Base-by-base conservation (phyloP, 2,797 vertebrate genomes). In the Anableps anableps region DNA sequence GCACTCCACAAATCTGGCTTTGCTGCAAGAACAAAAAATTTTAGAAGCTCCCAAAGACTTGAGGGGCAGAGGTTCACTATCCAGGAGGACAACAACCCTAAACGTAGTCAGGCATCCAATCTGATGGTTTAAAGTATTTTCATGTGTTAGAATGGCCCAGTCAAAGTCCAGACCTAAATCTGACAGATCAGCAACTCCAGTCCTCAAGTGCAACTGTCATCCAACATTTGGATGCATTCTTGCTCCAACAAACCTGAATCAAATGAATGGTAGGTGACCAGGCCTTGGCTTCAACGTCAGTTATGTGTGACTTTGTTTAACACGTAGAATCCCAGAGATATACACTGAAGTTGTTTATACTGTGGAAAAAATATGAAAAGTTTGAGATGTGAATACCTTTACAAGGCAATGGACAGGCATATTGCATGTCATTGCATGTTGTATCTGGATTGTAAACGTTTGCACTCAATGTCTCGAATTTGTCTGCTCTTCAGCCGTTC, bases 401-500 rank as follows among this genome's bases (percentile, higher is more conserved):
- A 53, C 19, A 26, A 53, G 21, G 51, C 21, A 23, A 53, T 26
- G 51, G 21, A 23, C 51, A 17, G 19, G 48, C 19, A 50, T 19
- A 50, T n/a, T 50, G 48, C 48, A 50, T n/a, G n/a, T n/a, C n/a
- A n/a, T n/a, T n/a, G 48, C 51, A 21, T 53, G 51, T 53, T 53
- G 51, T 26, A 53, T 53, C 23, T 53, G 51, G 21, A 26, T 23
- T 53, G 7, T 0, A 53, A 53, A 53, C 8, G 17, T 58, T 58
- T 58, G 29, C 10, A n/a, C 51, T 71, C 17, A 66, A 38, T 13
- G 2, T 55, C 10, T 23, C 23, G 47, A 23, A 90, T 51, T 82
- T 45, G 11, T 75, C 89, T 83, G 91, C 87, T 88, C 14, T 45
- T 31, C 85, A 98, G 97, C 95, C 94, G 23, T 94, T 96, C 80